These are phyloP conservation scores for Tachina grossa DNA, from an alignment of 2,888 invertebrate species.

Conservation along the genomic window DNA sequence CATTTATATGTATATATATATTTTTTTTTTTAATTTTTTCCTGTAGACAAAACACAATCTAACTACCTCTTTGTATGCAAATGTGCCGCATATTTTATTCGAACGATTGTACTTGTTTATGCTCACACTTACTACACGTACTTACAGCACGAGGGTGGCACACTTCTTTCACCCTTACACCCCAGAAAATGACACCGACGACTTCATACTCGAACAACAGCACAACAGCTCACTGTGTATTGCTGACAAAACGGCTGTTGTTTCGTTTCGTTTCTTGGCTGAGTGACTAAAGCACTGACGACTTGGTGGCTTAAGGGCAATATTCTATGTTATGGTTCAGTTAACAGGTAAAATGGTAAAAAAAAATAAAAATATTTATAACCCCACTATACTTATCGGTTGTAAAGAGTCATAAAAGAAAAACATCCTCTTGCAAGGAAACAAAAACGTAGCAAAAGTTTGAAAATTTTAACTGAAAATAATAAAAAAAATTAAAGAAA, in stretches of 20 bases:
- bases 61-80: conserved; percentile 52
- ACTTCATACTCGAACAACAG: not conserved
- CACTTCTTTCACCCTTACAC: conserved; percentile 38
- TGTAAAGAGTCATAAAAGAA: conserved; percentile 48
- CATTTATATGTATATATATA: conserved; percentile 22
- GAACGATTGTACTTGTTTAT: conserved; percentile 1
- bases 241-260: conserved; percentile 14
- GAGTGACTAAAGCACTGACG: conserved; percentile 4
- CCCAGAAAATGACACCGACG: not conserved
- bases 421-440: not conserved
- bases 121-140: not conserved
- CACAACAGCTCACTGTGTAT: not conserved
- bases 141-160: conserved; percentile 52
- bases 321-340: conserved; percentile 57
- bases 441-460: conserved; percentile 15
- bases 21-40: not conserved
- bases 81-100: conserved; percentile 11
- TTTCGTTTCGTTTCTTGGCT: not conserved
- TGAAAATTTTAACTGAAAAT: conserved; percentile 32
- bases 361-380: conserved; percentile 32
- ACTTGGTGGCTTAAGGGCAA: conserved; percentile 29
- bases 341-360: conserved; percentile 63
- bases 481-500: conserved; percentile 5
- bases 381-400: conserved; percentile 46
- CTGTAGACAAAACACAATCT: conserved; percentile 5